These are phyloP conservation scores for Hemiprocne comata DNA, from an alignment of 2,113 vertebrate genomes.

Conservation along the genomic window DNA sequence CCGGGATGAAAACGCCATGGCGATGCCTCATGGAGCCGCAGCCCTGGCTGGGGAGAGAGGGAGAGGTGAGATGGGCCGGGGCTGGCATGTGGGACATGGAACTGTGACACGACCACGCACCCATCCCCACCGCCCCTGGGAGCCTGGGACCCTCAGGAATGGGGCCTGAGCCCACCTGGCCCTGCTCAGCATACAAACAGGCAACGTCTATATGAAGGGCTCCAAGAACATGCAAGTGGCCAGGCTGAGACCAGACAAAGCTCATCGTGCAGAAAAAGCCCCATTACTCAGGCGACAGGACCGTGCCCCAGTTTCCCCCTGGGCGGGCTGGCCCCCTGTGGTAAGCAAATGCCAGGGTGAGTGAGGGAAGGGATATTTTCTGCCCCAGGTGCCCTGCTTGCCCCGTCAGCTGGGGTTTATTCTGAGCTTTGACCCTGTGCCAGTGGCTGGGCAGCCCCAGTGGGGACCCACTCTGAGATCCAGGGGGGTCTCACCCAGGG, in stretches of 20 bases:
- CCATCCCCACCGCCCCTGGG: background rate
- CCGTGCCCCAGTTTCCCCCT: background rate
- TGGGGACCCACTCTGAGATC: background rate
- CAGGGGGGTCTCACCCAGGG: fast-evolving
- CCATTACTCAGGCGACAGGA: slow-evolving; percentile 3
- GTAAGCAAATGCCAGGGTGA: slow-evolving; percentile 30
- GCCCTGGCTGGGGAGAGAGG: slow-evolving; percentile 66
- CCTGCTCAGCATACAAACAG: background rate
- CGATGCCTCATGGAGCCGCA: slow-evolving; percentile 78
- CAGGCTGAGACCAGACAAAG: background rate
- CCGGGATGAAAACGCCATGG: slow-evolving; percentile 96
- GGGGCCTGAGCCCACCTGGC: background rate
- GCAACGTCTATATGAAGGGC: background rate
- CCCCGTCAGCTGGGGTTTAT: slow-evolving; percentile 23
- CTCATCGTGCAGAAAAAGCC: slow-evolving; percentile 29
- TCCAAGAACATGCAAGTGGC: background rate
- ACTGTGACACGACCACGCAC: fast-evolving
- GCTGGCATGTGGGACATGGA: background rate
- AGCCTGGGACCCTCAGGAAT: background rate
- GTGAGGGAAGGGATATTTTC: slow-evolving; percentile 47
- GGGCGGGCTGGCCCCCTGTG: fast-evolving
- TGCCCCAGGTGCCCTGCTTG: background rate
- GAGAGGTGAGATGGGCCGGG: background rate
- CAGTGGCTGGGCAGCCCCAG: background rate
- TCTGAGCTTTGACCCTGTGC: slow-evolving; percentile 38